phyloP scores from a whole-genome alignment of 2,797 vertebrate genomes.

The Helicolenus hilgendorfi region DNA sequence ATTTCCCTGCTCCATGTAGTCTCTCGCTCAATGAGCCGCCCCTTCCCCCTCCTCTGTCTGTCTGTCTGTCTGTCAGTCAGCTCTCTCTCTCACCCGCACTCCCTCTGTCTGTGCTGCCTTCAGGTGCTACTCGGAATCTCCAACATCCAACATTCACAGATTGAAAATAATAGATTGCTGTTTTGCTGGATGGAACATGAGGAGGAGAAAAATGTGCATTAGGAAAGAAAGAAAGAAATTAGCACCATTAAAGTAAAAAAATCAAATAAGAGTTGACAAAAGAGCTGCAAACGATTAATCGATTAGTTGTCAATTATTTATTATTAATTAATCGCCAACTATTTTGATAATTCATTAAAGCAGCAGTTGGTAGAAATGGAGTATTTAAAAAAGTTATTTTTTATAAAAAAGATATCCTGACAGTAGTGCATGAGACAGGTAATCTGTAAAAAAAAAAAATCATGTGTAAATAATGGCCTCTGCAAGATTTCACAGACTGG shows the following conservation, averaged over 20 bases:
- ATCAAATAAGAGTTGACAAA: not conserved
- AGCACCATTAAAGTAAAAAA: not conserved
- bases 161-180: not conserved
- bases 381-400: too few relatives aligned
- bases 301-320: too few relatives aligned
- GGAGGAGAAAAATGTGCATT: not conserved
- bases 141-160: not conserved
- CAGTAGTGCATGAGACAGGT: too few relatives aligned
- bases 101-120: slow-evolving; percentile 48
- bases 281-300: too few relatives aligned
- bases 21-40: slow-evolving; percentile 21
- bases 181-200: not conserved
- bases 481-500: too few relatives aligned
- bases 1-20: slow-evolving; percentile 32
- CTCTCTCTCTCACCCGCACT: not conserved
- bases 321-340: too few relatives aligned
- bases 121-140: slow-evolving; percentile 34
- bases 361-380: too few relatives aligned
- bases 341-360: too few relatives aligned
- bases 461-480: too few relatives aligned
- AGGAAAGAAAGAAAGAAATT: not conserved
- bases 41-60: slow-evolving; percentile 49
- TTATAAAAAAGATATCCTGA: too few relatives aligned
- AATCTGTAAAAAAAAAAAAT: too few relatives aligned
- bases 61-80: slow-evolving; percentile 19